Evolutionary conservation across 2,888 invertebrate genomes (phyloP), one percentile per base, ranked within the genome.

Genomic region (Thymelicus lineola): DNA sequence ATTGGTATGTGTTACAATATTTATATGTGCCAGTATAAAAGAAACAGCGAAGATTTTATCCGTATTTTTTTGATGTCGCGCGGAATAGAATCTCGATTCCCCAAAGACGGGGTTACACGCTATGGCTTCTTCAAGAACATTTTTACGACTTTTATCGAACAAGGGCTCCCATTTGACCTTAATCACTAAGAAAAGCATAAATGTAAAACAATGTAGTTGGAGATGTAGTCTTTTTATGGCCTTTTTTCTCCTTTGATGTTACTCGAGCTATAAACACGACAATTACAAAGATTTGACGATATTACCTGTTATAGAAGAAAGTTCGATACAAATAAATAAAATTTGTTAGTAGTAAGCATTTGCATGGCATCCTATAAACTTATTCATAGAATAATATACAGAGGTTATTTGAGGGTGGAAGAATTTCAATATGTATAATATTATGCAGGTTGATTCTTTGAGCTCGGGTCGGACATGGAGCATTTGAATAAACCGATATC

Each of bases 401-500:
- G 80, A 83, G 80, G 81, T 85, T 87, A 84, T 87, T 87, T 83
- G 82, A 85, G 84, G 84, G 85, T 82, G 85, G 86, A 90, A 88
- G 89, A 91, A 90, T 92, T 91, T 91, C 90, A 91, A 92, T 92
- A 92, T 91, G 88, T 91, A 89, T 91, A 90, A 91, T 89, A 87
- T 89, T 89, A 93, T 92, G 89, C 91, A 89, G 91, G 90, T 90
- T 91, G 90, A 91, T 91, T 91, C 91, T 91, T 90, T 88, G 91
- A 90, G 91, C 86, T 78, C 83, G 91, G 91, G 88, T 90, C 88
- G 86, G 88, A 89, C 90, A 89, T 77, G 82, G 80, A 87, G 85
- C 87, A 93, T 93, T 91, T 93, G 91, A 92, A 93, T 93, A 93
- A 91, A 92, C 90, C 89, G 90, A 92, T 91, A 91, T 86, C 86